Evolutionary conservation across 2,888 invertebrate genomes (phyloP), one percentile per base, ranked within the genome.

Genomic region (Coenonympha glycerion): DNA sequence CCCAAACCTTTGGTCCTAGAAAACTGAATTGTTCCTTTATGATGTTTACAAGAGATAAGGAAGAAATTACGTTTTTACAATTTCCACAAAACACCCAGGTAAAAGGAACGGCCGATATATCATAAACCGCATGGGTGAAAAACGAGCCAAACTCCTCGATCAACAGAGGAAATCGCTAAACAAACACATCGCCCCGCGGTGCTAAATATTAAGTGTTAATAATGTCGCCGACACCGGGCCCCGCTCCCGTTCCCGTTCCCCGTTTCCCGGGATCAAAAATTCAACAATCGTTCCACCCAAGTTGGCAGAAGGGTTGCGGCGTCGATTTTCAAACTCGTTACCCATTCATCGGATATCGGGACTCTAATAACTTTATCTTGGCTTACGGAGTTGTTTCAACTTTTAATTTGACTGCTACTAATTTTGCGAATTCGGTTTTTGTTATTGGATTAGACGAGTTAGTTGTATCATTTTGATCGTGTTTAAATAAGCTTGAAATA

Each of bases 181-280:
- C 62, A 66, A 68, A 66, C 62, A 64, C 60, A 61, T 58, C 63
- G 59, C 73, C 69, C 74, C 61, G 61, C 59, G 64, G 64, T 67
- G 69, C 75, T 79, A 79, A 79, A 80, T 80, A 79, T 80, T 78
- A 80, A 80, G 78, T 79, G 80, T 78, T 80, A 80, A 80, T 79
- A 79, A 79, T 73, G 72, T 66, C 66, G 69, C 66, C 67, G 73
- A 71, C 73, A 70, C 71, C 73, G 71, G 70, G 15, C 36, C 71
- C 71, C 66, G 54, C 52, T 57, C 61, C 61, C 50, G 48, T 8
- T 24, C 39, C 22, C 39, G 39, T 22, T 39, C 24, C 39, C 22
- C 39, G 39, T 22, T 39, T 24, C 39, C 54, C 34, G 52, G 58
- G 78, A 80, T 80, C 79, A 80, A 80, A 80, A 80, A 80, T 80